These are phyloP conservation scores for Neostethus bicornis DNA, from an alignment of 2,797 vertebrate genomes.

Conservation along the genomic window DNA sequence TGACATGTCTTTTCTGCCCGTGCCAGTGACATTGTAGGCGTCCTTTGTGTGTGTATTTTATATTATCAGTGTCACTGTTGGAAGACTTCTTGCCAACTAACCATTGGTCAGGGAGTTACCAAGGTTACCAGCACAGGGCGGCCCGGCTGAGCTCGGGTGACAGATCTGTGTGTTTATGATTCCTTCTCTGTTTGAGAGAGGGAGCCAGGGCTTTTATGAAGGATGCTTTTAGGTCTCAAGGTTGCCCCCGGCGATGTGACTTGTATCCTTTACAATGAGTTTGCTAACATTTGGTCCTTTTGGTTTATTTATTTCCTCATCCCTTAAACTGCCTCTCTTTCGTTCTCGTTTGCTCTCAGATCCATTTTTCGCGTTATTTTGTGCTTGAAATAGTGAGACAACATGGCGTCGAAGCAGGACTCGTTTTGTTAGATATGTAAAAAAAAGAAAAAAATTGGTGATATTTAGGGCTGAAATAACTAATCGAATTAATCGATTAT, in stretches of 20 bases:
- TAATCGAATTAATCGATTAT: too few relatives aligned
- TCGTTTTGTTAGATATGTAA: conserved; percentile 41
- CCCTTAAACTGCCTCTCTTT: conserved; percentile 13
- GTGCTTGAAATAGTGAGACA: conserved; percentile 10
- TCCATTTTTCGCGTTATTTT: conserved; percentile 24
- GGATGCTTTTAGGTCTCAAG: conserved; percentile 44
- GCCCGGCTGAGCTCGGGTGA: conserved; percentile 53
- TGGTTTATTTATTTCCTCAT: conserved; percentile 9
- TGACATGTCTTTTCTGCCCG: too few relatives aligned
- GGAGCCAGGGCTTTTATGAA: conserved; percentile 35
- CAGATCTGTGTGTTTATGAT: conserved; percentile 49
- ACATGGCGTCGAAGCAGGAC: conserved; percentile 11
- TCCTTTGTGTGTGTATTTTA: conserved; percentile 25
- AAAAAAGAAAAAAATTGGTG: too few relatives aligned
- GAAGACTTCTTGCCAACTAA: conserved; percentile 52
- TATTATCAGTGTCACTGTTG: conserved; percentile 46
- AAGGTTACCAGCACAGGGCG: conserved; percentile 66
- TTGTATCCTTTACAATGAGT: conserved; percentile 22
- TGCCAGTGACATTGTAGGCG: too few relatives aligned
- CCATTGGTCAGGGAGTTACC: conserved; percentile 70
- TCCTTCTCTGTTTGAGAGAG: conserved; percentile 25
- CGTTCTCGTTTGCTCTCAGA: conserved; percentile 1
- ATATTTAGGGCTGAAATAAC: too few relatives aligned
- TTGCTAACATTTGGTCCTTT: conserved; percentile 16
- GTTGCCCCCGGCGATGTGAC: conserved; percentile 34